Base-by-base conservation (phyloP, 1,140 invertebrate genomes). In the Zaprionus africanus region DNA sequence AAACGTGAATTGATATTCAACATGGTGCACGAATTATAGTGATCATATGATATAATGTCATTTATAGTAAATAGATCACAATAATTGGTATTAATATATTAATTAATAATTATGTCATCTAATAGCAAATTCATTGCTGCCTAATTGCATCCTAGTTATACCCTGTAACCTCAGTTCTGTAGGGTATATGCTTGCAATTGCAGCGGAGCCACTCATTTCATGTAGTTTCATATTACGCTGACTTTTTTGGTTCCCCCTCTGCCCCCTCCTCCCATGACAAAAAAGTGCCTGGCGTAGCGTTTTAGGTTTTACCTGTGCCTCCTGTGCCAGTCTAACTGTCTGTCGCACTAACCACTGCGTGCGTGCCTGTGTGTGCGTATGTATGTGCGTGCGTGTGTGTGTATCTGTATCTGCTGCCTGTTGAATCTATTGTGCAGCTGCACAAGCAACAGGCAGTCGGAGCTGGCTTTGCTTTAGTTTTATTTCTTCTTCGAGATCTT, bases 341-440 rank as follows among this genome's bases (percentile, higher is more conserved):
- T 71, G 34, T 71, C 43, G 46, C 9, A 49, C n/a, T 49, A 12
- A 49, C 43, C 38, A 41, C 38, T 43, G 41, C 41, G 41, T 46
- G n/a, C 43, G 24, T 41, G 5, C n/a, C n/a, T 46, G 6, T 54
- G 24, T 34, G 13, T 61, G 26, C 56, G 0, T 51, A 1, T 22
- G 0, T 38, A 19, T 66, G 34, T 60, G 11, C 65, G 41, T 36
- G 66, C 43, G 22, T 49, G 26, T 61, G 34, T 57, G 57, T 60
- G 56, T 61, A 19, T 60, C 26, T 54, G 38, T 70, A 36, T 56
- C 46, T 61, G 34, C 46, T 59, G 66, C 56, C 28, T 68, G 69
- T 77, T 72, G 63, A 68, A 70, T 41, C 68, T 71, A 67, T 76
- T 88, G 73, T 78, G 81, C 82, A 85, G 82, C 82, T 85, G 82